Percentiles rank a stretch among this genome's conserved stretches.
phyloP scores from a whole-genome alignment of 2,888 invertebrate species.

The Schrankia costaestrigalis region DNA sequence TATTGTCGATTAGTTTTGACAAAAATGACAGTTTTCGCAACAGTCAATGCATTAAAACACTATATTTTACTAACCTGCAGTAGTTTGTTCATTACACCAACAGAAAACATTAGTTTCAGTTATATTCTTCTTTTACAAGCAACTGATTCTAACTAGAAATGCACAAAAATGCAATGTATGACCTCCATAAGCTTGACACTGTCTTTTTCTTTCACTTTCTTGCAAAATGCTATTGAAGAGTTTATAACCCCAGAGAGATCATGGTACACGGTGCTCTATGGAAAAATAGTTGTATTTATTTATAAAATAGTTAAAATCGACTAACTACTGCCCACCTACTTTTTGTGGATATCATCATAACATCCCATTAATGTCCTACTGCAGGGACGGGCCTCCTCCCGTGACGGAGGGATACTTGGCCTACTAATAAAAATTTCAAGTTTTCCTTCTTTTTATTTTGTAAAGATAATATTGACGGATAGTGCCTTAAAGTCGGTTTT shows the following conservation, averaged over 20 bases:
- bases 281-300: no score
- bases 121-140: conserved; percentile 27
- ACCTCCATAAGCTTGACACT: conserved; percentile 71
- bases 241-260: conserved; percentile 3
- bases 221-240: conserved; percentile 19
- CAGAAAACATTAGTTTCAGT: conserved; percentile 38
- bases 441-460: no score
- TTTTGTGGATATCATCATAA: no score
- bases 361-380: no score
- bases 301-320: no score
- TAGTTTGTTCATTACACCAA: conserved; percentile 44
- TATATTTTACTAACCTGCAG: conserved; percentile 38
- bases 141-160: conserved; percentile 41
- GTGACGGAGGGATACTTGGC: no score
- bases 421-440: no score
- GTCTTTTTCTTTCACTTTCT: conserved; percentile 67
- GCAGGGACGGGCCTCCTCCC: no score
- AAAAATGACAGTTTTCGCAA: conserved; percentile 43
- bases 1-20: conserved; percentile 40
- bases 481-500: no score
- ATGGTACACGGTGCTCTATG: conserved; percentile 1
- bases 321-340: no score
- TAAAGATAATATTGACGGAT: no score
- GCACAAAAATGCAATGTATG: conserved; percentile 76
- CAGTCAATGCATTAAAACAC: no score